Base-by-base conservation (phyloP, 2,113 vertebrate genomes). In the Caranx melampygus region DNA sequence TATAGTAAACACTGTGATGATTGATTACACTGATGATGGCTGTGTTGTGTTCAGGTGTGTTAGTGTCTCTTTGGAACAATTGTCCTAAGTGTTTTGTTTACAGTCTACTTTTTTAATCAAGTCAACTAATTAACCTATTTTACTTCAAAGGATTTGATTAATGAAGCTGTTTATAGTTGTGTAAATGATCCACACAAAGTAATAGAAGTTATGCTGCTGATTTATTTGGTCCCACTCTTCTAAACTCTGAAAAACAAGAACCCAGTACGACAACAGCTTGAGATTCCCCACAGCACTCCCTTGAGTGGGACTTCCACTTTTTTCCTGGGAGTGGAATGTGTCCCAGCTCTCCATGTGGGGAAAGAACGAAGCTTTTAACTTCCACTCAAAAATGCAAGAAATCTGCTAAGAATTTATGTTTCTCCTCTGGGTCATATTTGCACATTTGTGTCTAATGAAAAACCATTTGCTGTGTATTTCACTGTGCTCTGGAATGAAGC, bases 361-460 rank as follows among this genome's bases (percentile, higher is more conserved):
- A 73, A 81, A 63, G 73, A 71, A 81, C 66, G 65, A 82, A 59
- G 21, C 90, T 91, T 94, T 92, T 88, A 91, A 91, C 79, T 89
- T 90, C 67, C 42, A 81, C 84, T 83, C 71, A 94, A 87, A 92
- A 87, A 93, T 94, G 88, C 66, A 91, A 92, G 77, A 94, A 93
- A 91, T 91, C 82, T 87, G 87, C 79, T 66, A 92, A 93, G 90
- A 94, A 87, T 91, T 88, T 84, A 66, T 67, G 66, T 87, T 81
- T 87, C 83, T 94, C 93, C 92, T 91, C 70, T 88, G 93, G 94
- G 94, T 93, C 91, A 90, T 79, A 95, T 93, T 94, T 93, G 85
- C 86, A 93, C 92, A 94, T 94, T 95, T 92, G 85, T 88, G 86
- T 62, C 88, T 93, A 94, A 93, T 94, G 88, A 93, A 94, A 92